These are phyloP conservation scores for Drosophila sturtevanti DNA, from an alignment of 1,140 invertebrate genomes.

Conservation along the genomic window DNA sequence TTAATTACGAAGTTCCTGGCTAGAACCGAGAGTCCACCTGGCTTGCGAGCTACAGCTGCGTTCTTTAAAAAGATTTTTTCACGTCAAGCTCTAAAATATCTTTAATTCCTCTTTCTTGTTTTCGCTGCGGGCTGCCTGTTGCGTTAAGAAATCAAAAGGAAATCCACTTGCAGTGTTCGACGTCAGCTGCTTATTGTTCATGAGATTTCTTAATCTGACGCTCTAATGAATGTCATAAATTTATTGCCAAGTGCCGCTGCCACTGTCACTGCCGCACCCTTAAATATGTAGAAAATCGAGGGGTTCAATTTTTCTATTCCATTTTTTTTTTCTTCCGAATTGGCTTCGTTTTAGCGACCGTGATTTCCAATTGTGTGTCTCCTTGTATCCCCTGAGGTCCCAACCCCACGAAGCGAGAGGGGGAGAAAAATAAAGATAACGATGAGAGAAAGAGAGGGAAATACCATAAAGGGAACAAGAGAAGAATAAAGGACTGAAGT, in stretches of 20 bases:
- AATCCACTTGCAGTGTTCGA: constrained; percentile 14
- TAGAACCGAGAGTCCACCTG: constrained; percentile 33
- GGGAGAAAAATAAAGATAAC: constrained; percentile 1
- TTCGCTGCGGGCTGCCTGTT: constrained; percentile 9
- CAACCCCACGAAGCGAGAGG: neutral
- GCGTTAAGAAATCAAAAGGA: constrained; percentile 2
- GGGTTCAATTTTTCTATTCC: constrained; percentile 9
- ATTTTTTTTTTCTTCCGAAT: constrained; percentile 62
- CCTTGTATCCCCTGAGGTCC: constrained; percentile 32
- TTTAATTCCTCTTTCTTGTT: neutral
- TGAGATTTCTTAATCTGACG: constrained; percentile 79
- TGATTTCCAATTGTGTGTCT: constrained; percentile 63
- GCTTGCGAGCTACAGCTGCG: constrained; percentile 6
- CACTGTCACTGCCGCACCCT: neutral
- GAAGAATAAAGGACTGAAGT: constrained; percentile 49
- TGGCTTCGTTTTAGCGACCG: constrained; percentile 51
- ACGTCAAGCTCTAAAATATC: neutral
- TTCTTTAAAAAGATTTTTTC: constrained; percentile 3
- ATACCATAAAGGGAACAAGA: neutral
- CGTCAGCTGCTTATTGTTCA: constrained; percentile 71
- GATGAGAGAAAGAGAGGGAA: constrained; percentile 18
- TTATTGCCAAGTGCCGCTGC: constrained; percentile 68
- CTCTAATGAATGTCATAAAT: constrained; percentile 83
- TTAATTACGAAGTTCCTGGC: constrained; percentile 72
- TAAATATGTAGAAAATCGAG: neutral